Evolutionary conservation across 2,113 vertebrate species (phyloP), one percentile per base, ranked within the genome.

Genomic region (Chionomys nivalis): DNA sequence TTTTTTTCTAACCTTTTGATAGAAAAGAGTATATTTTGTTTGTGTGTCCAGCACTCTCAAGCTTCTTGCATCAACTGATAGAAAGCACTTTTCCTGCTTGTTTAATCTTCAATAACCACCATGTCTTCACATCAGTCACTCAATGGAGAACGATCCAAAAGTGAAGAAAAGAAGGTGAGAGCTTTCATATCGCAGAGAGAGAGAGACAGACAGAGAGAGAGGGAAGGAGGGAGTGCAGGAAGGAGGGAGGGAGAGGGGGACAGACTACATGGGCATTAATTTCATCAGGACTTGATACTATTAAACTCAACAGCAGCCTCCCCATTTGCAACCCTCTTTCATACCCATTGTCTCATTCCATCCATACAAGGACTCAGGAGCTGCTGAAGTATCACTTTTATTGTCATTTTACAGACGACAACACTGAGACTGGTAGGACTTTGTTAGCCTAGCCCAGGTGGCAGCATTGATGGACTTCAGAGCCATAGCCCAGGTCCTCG

Each of bases 321-420:
- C 13, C 87, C 87, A 55, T 76, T 70, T 28, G 42, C 70, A 75
- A 75, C 90, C 44, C 28, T 42, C 82, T 44, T 81, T 82, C 89
- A 28, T 6, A 5, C 36, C 75, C 26, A 23, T 65, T 68, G 26
- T 85, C 87, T 89, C 72, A 33, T 73, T 89, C 0, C 0, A 63
- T 93, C 58, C 76, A 92, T 33, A 47, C 65, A 82, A 1, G 82
- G 90, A 77, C 55, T 86, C n/a, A 36, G 2, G 55, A 90, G 44
- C 87, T 82, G 26, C 23, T 5, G 0, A 39, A 93, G 61, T 70
- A n/a, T 39, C 39, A 33, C 36, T 92, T 82, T 96, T 78, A 93
- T 90, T 39, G 85, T 39, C 92, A 89, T 95, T 96, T 93, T 85
- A 63, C 44, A 68, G 87, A 79, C 66, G 26, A 88, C 47, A 83